A percentile compares a stretch with the other conserved stretches of the same genome.
Conservation (phyloP, 1,140 invertebrate genomes). For the Vanessa atalanta region DNA sequence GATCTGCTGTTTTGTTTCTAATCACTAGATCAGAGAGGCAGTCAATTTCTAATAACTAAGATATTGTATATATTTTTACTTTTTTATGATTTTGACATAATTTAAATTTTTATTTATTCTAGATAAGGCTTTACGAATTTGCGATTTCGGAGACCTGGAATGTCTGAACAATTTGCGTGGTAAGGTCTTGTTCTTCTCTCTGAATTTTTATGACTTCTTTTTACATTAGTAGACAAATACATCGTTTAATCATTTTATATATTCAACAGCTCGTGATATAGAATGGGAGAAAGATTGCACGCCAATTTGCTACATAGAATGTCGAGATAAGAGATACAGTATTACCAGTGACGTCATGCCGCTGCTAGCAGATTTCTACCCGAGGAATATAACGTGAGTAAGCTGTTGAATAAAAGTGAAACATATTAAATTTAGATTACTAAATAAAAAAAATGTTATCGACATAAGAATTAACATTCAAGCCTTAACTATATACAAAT, state of each 20-base stretch:
- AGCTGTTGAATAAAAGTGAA: neutral
- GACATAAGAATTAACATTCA: too few species aligned
- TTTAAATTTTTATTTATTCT: conserved; percentile 31
- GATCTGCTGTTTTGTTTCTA: too few species aligned
- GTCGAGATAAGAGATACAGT: conserved; percentile 60
- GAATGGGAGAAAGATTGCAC: conserved; percentile 43
- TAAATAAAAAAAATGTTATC: too few species aligned
- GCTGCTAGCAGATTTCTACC: conserved; percentile 45
- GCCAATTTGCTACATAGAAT: conserved; percentile 59
- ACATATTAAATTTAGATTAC: too few species aligned
- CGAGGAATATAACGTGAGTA: conserved; percentile 43
- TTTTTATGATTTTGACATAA: neutral
- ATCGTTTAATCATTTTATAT: neutral
- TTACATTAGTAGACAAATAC: neutral
- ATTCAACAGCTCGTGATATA: conserved; percentile 16
- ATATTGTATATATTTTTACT: neutral
- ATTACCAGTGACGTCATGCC: conserved; percentile 54
- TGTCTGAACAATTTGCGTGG: conserved; percentile 61
- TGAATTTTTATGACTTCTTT: neutral
- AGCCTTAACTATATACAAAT: too few species aligned
- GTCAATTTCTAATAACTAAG: too few species aligned
- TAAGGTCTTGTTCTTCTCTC: conserved; percentile 26
- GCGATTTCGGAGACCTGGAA: conserved; percentile 56
- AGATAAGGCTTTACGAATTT: conserved; percentile 54
- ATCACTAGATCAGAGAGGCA: too few species aligned